Base-by-base conservation (phyloP, 2,113 vertebrate species). In the Clarias magur region DNA sequence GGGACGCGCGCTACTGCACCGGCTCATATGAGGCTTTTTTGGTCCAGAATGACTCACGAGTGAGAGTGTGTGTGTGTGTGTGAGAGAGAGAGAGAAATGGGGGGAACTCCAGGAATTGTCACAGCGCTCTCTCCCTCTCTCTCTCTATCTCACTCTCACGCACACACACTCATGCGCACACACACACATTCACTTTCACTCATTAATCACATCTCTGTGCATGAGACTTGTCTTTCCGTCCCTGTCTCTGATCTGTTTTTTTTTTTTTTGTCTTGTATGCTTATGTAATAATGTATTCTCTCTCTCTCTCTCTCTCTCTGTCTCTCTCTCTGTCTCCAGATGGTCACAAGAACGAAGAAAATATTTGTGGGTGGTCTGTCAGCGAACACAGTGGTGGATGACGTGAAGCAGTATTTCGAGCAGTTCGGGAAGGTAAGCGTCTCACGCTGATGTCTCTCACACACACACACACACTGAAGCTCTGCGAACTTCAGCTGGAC, bases 331-430 rank as follows among this genome's bases (percentile, higher is more conserved):
- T 93, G 86, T 93, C 68, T 94, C 79, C 96, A 99, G 98, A 99
- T 99, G 98, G 98, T 99, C 95, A 99, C 98, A 95, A 99, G 98
- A 97, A 99, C 98, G 97, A 99, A 99, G 98, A 99, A 99, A 96
- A 99, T 99, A 96, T 99, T 99, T 94, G 98, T 99, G 93, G 98
- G 98, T 84, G 98, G 98, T 93, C 95, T 99, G 94, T 99, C 98
- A 60, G 98, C 98, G 87, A 99, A 99, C 90, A 99, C 98, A 34
- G 98, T 99, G 95, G 97, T 99, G 95, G 98, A 99, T 93, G 98
- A 99, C 0, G 98, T 99, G 93, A 99, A 99, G 96, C 98, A 99
- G 95, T 99, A 99, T 95, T 99, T 99, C 72, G 98, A 99, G 93
- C 98, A 99, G 96, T 99, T 99, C 92, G 98, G 98, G 93, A 99